Percentiles rank a stretch among this genome's conserved stretches.
Evolutionary conservation across 2,113 vertebrate genomes (phyloP).

Genomic region (Leuciscus idus): DNA sequence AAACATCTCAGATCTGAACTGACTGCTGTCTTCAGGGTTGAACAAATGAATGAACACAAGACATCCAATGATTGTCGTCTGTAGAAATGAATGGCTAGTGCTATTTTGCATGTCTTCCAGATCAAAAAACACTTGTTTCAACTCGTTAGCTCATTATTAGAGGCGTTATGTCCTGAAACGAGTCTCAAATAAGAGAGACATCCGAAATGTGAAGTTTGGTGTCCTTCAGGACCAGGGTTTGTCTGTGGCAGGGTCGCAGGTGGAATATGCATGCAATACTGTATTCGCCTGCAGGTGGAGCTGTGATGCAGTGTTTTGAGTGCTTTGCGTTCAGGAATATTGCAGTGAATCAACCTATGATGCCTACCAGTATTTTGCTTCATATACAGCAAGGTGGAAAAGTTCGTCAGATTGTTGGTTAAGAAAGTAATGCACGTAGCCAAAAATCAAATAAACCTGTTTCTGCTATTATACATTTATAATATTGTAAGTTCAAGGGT

Average conservation of each 20-base stretch:
- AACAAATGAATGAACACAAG: not conserved
- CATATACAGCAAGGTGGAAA: not conserved
- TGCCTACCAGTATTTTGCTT: not conserved
- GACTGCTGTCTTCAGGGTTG: no score
- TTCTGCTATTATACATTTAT: not conserved
- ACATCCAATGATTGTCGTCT: not conserved
- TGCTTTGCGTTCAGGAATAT: conserved; percentile 28
- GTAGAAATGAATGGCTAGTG: not conserved
- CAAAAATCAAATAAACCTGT: not conserved
- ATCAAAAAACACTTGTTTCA: not conserved
- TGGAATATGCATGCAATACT: conserved; percentile 32
- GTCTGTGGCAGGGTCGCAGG: not conserved
- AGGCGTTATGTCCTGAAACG: not conserved
- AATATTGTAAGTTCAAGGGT: not conserved
- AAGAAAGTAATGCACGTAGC: not conserved
- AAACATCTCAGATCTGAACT: not conserved
- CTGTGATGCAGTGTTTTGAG: conserved; percentile 78
- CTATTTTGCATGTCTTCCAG: not conserved
- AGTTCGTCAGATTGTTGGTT: not conserved
- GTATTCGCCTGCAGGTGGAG: conserved; percentile 76
- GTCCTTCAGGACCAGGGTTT: not conserved
- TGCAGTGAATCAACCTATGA: conserved; percentile 15
- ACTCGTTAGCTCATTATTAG: not conserved
- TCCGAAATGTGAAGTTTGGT: not conserved
- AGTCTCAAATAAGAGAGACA: not conserved